Conservation (phyloP, 2,888 invertebrate species). For the Pseudanteris insignis region DNA sequence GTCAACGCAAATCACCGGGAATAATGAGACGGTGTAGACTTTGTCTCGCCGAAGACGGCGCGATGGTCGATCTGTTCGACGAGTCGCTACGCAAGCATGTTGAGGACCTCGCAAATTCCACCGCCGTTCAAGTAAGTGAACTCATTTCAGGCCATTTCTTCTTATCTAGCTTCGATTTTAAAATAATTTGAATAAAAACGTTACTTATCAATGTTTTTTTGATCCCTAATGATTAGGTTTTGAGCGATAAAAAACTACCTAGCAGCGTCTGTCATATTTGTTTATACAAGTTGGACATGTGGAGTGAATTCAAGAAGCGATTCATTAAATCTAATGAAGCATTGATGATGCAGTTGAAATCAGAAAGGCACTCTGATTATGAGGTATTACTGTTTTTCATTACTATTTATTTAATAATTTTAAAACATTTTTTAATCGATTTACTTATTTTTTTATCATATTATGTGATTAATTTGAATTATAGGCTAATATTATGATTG, state of each 20-base stretch:
- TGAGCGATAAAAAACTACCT: constrained; percentile 54
- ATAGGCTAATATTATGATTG: too few relatives aligned
- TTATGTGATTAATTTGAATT: too few relatives aligned
- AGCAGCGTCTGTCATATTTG: constrained; percentile 60
- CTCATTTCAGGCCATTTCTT: too few relatives aligned
- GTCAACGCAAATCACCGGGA: constrained; percentile 53
- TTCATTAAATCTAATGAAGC: constrained; percentile 55
- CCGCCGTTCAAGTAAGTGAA: constrained; percentile 58
- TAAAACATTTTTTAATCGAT: too few relatives aligned
- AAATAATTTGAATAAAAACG: constrained; percentile 8
- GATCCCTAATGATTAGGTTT: constrained; percentile 50
- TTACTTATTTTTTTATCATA: too few relatives aligned
- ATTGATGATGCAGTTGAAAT: constrained; percentile 48
- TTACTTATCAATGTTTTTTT: neutral
- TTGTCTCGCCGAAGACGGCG: constrained; percentile 55
- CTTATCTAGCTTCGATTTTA: too few relatives aligned
- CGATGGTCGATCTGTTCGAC: constrained; percentile 54
- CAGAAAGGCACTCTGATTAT: too few relatives aligned
- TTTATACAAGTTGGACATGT: constrained; percentile 61
- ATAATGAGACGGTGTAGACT: constrained; percentile 57
- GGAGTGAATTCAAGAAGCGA: constrained; percentile 60
- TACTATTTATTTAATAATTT: too few relatives aligned
- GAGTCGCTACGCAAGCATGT: constrained; percentile 52
- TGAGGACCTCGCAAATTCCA: constrained; percentile 54
- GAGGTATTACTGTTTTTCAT: too few relatives aligned